Base-by-base conservation (phyloP, 1,140 invertebrate genomes). In the Meloidogyne exigua region DNA sequence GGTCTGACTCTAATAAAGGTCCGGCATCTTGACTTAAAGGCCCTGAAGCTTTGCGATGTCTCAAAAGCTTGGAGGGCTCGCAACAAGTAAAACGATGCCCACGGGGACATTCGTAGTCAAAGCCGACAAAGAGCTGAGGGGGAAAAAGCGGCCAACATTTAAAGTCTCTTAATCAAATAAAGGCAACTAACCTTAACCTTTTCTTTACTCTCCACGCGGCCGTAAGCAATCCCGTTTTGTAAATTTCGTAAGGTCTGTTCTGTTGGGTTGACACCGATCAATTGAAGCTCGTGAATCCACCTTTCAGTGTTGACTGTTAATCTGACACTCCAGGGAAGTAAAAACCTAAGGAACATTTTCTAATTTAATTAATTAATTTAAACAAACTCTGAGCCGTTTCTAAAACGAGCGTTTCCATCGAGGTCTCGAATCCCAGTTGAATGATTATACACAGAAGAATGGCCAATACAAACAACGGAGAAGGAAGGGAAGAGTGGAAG, bases 81-180 rank as follows among this genome's bases (percentile, higher is more conserved):
- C 93, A 92, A 86, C 93, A 92, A 91, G 98, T 96, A 88, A 98
- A 98, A 76, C 94, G 91, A 88, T 98, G 95, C 1, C 96, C 96
- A 63, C 93, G 88, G 0, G 93, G 92, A 90, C 96, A 99, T 89
- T 98, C 96, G 87, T 98, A 98, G 85, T 98, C 96, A 80, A 95
- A 92, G 1, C 96, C 96, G 77, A 98, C 91, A 87, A 96, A 99
- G 77, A 97, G 93, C 88, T 97, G 36, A 21, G 66, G 83, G n/a
- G 73, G n/a, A n/a, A n/a, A n/a, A n/a, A n/a, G n/a, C n/a, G n/a
- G n/a, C n/a, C n/a, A n/a, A n/a, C n/a, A n/a, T n/a, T n/a, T n/a
- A n/a, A n/a, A n/a, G n/a, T n/a, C n/a, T n/a, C n/a, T n/a, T n/a
- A n/a, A n/a, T n/a, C n/a, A n/a, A n/a, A n/a, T n/a, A n/a, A n/a